These are phyloP conservation scores for Maniola hyperantus DNA, from an alignment of 2,888 invertebrate species.

Conservation along the genomic window DNA sequence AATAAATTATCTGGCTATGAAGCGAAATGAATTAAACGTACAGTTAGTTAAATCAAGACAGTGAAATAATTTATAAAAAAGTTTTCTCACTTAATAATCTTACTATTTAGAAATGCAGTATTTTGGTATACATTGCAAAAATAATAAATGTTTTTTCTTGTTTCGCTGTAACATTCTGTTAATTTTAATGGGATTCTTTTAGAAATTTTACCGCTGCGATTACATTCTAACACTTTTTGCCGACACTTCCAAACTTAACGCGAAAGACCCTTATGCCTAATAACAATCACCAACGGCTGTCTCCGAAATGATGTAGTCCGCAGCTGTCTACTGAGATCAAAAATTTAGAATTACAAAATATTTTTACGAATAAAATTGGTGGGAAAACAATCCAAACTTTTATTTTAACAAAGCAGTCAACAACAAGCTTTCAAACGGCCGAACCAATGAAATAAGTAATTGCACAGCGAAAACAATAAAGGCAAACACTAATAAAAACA, in stretches of 20 bases:
- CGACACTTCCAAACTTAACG: slow-evolving; percentile 80
- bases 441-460: slow-evolving; percentile 63
- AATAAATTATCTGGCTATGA: slow-evolving; percentile 63
- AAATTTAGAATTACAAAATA: slow-evolving; percentile 67
- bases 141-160: slow-evolving; percentile 54
- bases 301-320: slow-evolving; percentile 67
- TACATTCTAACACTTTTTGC: slow-evolving; percentile 55
- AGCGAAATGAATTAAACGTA: slow-evolving; percentile 61
- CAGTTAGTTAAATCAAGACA: slow-evolving; percentile 51
- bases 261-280: slow-evolving; percentile 60
- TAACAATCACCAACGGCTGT: slow-evolving; percentile 72
- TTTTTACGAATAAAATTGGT: slow-evolving; percentile 54
- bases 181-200: slow-evolving; percentile 31
- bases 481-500: slow-evolving; percentile 66
- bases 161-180: slow-evolving; percentile 61
- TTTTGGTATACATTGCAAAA: slow-evolving; percentile 81
- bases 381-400: slow-evolving; percentile 50
- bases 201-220: slow-evolving; percentile 53
- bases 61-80: slow-evolving; percentile 54
- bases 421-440: slow-evolving; percentile 67
- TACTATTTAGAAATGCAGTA: slow-evolving; percentile 80
- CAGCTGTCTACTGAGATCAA: slow-evolving; percentile 79
- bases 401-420: slow-evolving; percentile 63
- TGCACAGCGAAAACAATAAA: slow-evolving; percentile 81
- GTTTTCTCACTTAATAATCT: slow-evolving; percentile 72